Evolutionary conservation across 2,888 invertebrate species (phyloP), one percentile per base, ranked within the genome.

Genomic region (Noctua comes): DNA sequence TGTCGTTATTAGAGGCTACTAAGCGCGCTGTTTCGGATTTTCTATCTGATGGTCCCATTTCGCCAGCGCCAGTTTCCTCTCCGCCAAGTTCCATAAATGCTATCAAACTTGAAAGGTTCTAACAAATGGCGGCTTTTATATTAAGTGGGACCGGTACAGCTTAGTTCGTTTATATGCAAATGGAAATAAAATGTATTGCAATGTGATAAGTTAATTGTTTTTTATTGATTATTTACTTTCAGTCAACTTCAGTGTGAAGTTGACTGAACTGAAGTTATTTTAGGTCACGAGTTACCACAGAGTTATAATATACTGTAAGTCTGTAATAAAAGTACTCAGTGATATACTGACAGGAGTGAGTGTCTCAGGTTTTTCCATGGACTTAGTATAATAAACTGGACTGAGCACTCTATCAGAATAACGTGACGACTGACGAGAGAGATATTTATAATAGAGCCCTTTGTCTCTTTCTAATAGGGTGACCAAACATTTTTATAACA

Each of bases 11-110:
- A 18, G 94, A 87, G 57, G 92, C 88, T 62, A 97, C 93, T 78
- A 97, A 92, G 40, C 95, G 93, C 57, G 96, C 91, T n/a, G 93
- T 91, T 90, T 96, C 96, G 3, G 95, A 93, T 81, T 91, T 94
- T 89, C 90, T 92, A 57, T 95, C 94, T 69, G 89, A 80, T 54
- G 91, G 84, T 68, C 93, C 90, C 96, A 96, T 96, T 79, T 93
- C 91, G 82, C 71, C 80, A 40, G 77, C 24, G 51, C 87, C 89
- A 62, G 81, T 84, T 65, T 88, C 88, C 65, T 86, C 86, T 73
- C 79, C 83, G 68, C 89, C 83, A 74, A 89, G 80, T 80, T 91
- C 92, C 92, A 93, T 93, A 76, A 80, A 88, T 83, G 54, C 54
- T 62, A 36, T 62, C n/a, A 65, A 79, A 64, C 77, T 65, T 27